Evolutionary conservation across 2,888 invertebrate genomes (phyloP).

Genomic region (Eupithecia vulgata): DNA sequence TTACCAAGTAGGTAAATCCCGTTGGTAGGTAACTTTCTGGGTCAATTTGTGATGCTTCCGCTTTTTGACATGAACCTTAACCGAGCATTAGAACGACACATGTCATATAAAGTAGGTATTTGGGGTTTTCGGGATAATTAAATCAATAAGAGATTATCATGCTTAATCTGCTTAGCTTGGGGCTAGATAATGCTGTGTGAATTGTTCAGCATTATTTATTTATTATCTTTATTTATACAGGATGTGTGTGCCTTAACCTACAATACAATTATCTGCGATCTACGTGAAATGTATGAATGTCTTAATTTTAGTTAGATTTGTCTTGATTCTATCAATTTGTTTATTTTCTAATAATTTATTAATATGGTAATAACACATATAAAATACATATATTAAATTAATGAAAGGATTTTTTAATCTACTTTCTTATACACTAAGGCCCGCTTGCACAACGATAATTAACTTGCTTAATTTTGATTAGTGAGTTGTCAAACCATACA

Average conservation of each 20-base stretch:
- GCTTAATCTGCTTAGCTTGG: no score
- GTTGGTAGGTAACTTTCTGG: slow-evolving; percentile 3
- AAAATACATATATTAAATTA: no score
- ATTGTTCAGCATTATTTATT: no score
- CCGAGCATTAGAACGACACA: slow-evolving; percentile 1
- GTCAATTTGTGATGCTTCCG: neutral
- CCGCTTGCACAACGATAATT: no score
- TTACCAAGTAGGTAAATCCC: neutral
- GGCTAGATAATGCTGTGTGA: no score
- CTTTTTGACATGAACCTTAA: slow-evolving; percentile 12
- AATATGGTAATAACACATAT: no score
- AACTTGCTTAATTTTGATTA: no score
- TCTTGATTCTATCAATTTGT: no score
- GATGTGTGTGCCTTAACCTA: neutral
- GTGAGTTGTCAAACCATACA: no score
- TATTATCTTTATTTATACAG: neutral
- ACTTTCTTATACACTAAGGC: no score
- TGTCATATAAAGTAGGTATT: slow-evolving; percentile 18
- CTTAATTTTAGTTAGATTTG: neutral
- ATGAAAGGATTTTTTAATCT: no score
- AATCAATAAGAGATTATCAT: slow-evolving; percentile 41
- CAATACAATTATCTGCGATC: neutral
- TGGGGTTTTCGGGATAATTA: slow-evolving; percentile 36
- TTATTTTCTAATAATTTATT: no score
- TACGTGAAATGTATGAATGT: neutral